Evolutionary conservation across 2,797 vertebrate genomes (phyloP).

Genomic region (Carcharodon carcharias): DNA sequence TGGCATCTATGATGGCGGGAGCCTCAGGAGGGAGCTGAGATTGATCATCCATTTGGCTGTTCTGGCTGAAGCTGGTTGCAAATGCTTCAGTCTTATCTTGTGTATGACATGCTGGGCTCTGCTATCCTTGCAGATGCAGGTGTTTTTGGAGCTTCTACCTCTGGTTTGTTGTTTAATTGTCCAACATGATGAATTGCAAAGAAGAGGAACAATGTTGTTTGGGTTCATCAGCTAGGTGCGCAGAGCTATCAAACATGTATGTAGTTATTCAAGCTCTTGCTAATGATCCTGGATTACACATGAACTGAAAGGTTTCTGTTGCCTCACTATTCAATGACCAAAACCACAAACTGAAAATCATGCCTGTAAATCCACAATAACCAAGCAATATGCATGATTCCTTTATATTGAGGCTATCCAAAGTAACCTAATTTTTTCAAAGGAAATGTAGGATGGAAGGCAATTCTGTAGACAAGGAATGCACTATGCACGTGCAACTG

Average conservation of each 20-base stretch:
- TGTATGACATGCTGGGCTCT: too few relatives aligned
- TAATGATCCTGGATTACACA: not conserved
- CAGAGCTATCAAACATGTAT: too few relatives aligned
- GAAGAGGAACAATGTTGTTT: not conserved
- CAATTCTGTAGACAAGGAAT: not conserved
- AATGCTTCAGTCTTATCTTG: too few relatives aligned
- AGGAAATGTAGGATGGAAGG: not conserved
- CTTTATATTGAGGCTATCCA: not conserved
- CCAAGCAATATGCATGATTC: not conserved
- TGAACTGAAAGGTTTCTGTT: not conserved
- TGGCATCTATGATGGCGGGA: too few relatives aligned
- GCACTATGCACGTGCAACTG: not conserved
- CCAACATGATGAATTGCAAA: not conserved
- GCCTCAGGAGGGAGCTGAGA: too few relatives aligned
- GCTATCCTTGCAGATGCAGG: too few relatives aligned
- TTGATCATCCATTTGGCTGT: too few relatives aligned
- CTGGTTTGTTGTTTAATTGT: too few relatives aligned
- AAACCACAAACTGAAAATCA: not conserved
- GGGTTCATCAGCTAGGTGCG: not conserved
- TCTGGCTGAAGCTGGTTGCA: too few relatives aligned
- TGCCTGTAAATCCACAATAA: not conserved
- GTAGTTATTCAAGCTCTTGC: not conserved
- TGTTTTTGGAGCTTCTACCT: too few relatives aligned
- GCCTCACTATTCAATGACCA: not conserved
- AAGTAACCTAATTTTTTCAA: not conserved